phyloP scores from a whole-genome alignment of 2,113 vertebrate genomes.

The Hippocampus comes region DNA sequence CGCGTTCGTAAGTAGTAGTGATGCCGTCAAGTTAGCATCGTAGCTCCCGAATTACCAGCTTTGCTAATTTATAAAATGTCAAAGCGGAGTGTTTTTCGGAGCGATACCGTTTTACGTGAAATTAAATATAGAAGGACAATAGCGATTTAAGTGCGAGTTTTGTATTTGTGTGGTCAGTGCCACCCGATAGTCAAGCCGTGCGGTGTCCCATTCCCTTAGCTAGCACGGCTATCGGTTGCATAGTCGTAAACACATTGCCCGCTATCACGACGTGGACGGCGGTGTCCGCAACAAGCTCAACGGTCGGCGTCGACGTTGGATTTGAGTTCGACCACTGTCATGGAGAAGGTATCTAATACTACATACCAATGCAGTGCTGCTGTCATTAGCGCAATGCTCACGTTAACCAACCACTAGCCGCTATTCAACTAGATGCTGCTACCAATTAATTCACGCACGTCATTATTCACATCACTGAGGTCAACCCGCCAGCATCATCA shows the following conservation, averaged over 20 bases:
- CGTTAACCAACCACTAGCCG: slow-evolving; percentile 16
- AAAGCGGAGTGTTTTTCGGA: not conserved
- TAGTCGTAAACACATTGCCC: not conserved
- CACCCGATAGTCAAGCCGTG: slow-evolving; percentile 12
- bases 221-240: slow-evolving; percentile 37
- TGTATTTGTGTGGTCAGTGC: slow-evolving; percentile 6
- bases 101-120: not conserved
- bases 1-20: slow-evolving; percentile 27
- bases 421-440: not conserved
- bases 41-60: slow-evolving; percentile 30
- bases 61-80: slow-evolving; percentile 25
- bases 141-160: slow-evolving; percentile 17
- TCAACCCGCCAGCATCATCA: slow-evolving; percentile 36
- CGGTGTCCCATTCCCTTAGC: slow-evolving; percentile 26
- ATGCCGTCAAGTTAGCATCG: slow-evolving; percentile 49
- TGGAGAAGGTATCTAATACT: slow-evolving; percentile 62
- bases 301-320: slow-evolving; percentile 22
- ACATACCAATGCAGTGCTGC: not conserved
- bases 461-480: slow-evolving; percentile 7
- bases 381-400: not conserved
- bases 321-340: slow-evolving; percentile 19
- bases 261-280: slow-evolving; percentile 29
- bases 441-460: not conserved
- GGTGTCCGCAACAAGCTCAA: slow-evolving; percentile 9
- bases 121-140: slow-evolving; percentile 36